A percentile compares a stretch with the other conserved stretches of the same genome.
phyloP scores from a whole-genome alignment of 2,113 vertebrate genomes.

The Mungos mungo region DNA sequence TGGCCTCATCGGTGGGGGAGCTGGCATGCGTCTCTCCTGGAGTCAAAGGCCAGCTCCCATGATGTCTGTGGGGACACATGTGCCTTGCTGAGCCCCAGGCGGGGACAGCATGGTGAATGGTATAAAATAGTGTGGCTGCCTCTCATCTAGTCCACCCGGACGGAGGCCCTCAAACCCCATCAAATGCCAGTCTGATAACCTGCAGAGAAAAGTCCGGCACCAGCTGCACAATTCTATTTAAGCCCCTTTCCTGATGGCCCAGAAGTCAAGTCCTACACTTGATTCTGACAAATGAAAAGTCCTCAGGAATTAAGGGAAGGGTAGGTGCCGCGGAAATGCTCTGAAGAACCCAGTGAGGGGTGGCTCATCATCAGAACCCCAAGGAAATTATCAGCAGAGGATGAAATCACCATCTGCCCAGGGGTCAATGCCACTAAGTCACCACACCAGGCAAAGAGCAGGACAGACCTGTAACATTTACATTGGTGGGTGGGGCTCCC shows the following conservation, averaged over 20 bases:
- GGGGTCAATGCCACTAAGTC: no score
- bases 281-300: no score
- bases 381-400: not conserved
- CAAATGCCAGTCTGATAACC: not conserved
- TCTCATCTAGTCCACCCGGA: no score
- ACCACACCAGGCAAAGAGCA: not conserved
- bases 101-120: not conserved
- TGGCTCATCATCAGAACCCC: not conserved
- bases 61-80: not conserved
- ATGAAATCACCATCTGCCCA: not conserved
- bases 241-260: not conserved
- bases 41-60: not conserved
- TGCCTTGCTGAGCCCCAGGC: not conserved
- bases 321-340: not conserved
- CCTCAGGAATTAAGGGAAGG: not conserved
- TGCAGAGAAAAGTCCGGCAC: not conserved
- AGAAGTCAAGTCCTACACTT: not conserved
- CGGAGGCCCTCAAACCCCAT: no score
- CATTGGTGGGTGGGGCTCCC: not conserved
- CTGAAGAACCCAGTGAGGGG: not conserved
- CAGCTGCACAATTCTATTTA: not conserved
- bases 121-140: no score
- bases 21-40: no score
- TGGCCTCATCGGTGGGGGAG: not conserved
- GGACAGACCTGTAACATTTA: not conserved